Evolutionary conservation across 1,140 invertebrate species (phyloP), one percentile per base, ranked within the genome.

Genomic region (Aphelinus certus): DNA sequence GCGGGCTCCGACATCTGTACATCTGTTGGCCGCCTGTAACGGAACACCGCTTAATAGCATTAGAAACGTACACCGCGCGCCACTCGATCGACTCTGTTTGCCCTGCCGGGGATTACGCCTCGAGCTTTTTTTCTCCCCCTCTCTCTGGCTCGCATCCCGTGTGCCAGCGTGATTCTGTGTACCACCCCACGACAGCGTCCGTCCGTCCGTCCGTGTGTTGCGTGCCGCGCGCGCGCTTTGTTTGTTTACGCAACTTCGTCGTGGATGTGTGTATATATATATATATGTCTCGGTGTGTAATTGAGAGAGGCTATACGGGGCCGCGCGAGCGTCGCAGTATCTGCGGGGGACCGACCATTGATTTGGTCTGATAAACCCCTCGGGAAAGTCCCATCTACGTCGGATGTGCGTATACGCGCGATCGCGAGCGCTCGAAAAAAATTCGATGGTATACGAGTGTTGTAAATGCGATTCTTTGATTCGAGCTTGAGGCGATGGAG

Each of bases 11-110:
- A 70, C 77, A 77, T 76, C 68, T 79, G 81, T 86, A 83, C 85
- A 85, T 84, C 84, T 86, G 85, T 85, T 82, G 80, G 80, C 79
- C 43, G 80, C 78, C 79, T 82, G 84, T 86, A 86, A 86, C 83
- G 81, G 84, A 85, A 86, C 83, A 86, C 85, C 84, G 79, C 72
- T 82, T 86, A 86, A 86, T 85, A 83, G 83, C 81, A 86, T 86
- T 86, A 86, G 84, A 83, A 85, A 84, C 81, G 80, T 80, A 79
- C 81, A 77, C 61, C 56, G 55, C 43, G 7, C n/a, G 43, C 64
- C 67, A 63, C 82, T 84, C 81, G 82, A 84, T 84, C 80, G 83
- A 80, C 76, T 6, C 76, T 79, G 67, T 74, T 71, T 76, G 68
- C 76, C 71, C 64, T 47, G n/a, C 47, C n/a, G 46, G 63, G 48